A percentile compares a stretch with the other conserved stretches of the same genome.
These are phyloP conservation scores for Leptoclinus maculatus DNA, from an alignment of 2,797 vertebrate species.

Conservation along the genomic window DNA sequence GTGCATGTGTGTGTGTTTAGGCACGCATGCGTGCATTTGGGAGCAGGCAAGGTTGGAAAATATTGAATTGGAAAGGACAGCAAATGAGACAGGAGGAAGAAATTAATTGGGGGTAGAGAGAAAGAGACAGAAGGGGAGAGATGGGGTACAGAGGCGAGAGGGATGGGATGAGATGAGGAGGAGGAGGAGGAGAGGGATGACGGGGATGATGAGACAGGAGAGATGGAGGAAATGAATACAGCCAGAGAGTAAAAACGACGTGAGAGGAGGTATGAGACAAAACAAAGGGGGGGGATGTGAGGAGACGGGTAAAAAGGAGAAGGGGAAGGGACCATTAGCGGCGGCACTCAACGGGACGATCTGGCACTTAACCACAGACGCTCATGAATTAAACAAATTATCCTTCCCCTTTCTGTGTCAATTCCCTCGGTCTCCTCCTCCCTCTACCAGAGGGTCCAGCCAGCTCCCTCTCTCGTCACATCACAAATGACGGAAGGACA, in stretches of 20 bases:
- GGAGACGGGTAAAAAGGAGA: conserved; percentile 4
- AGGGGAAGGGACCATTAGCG: conserved; percentile 73
- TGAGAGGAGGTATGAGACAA: conserved; percentile 61
- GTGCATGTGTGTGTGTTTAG: conserved; percentile 28
- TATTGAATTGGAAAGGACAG: conserved; percentile 77
- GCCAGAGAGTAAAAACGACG: conserved; percentile 50
- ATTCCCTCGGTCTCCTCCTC: conserved; percentile 67
- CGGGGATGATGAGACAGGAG: conserved; percentile 53
- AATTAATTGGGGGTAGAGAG: conserved; percentile 80
- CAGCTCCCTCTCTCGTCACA: conserved; percentile 67
- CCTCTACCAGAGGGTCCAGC: conserved; percentile 58
- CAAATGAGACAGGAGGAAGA: conserved; percentile 79
- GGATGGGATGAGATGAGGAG: conserved; percentile 48
- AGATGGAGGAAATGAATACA: conserved; percentile 58
- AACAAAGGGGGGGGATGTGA: conserved; percentile 57
- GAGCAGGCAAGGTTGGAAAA: conserved; percentile 71
- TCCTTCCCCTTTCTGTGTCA: conserved; percentile 80
- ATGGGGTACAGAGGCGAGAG: conserved; percentile 61
- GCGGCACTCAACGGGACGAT: conserved; percentile 74
- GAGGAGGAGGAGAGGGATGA: conserved; percentile 38
- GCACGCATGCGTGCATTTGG: conserved; percentile 52
- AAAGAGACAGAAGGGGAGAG: conserved; percentile 64
- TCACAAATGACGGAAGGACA: conserved; percentile 61
- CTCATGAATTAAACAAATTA: conserved; percentile 87
- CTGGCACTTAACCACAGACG: conserved; percentile 80